Base-by-base conservation (phyloP, 2,113 vertebrate species). In the Oreotrochilus melanogaster region DNA sequence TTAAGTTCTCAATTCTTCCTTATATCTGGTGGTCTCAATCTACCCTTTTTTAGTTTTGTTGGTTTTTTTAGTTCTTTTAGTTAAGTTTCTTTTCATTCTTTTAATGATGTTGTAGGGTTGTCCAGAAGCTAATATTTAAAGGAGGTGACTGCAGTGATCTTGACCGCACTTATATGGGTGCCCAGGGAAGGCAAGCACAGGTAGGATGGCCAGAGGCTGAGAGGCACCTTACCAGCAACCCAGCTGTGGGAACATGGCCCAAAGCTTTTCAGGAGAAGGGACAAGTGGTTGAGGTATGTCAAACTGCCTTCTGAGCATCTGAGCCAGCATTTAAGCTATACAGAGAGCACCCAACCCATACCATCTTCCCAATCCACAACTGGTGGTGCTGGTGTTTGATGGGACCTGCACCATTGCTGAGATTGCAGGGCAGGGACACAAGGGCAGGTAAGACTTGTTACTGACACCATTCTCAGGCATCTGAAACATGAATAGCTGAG, bases 401-500 rank as follows among this genome's bases (percentile, higher is more conserved):
- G 7, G 15, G 56, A 15, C 23, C 53, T 2, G 2, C 1, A 0
- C 18, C 7, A 4, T 25, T 35, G n/a, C 50, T 9, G 35, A 27
- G 11, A 2, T 17, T 17, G 2, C 35, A 4, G 15, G 1, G 4
- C 27, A 17, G 53, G 47, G 53, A 2, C 0, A 1, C 47, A 2
- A 14, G 27, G 3, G 47, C 51, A 17, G 45, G 45, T 12, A 35
- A 50, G 25, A 25, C 4, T 0, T 14, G 22, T 10, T 23, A 24
- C 19, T 27, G 67, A 31, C 22, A n/a, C 25, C 7, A 4, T 48
- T 39, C 64, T 50, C 48, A 22, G 69, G 14, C 47, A 33, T 10
- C 2, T 39, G 35, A 33, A 45, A 27, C 22, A n/a, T 2, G 58
- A 48, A 48, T 14, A 47, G 22, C 51, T 35, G 53, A 47, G 64